Evolutionary conservation across 2,797 vertebrate genomes (phyloP).

Genomic region (Malacoraja senta): DNA sequence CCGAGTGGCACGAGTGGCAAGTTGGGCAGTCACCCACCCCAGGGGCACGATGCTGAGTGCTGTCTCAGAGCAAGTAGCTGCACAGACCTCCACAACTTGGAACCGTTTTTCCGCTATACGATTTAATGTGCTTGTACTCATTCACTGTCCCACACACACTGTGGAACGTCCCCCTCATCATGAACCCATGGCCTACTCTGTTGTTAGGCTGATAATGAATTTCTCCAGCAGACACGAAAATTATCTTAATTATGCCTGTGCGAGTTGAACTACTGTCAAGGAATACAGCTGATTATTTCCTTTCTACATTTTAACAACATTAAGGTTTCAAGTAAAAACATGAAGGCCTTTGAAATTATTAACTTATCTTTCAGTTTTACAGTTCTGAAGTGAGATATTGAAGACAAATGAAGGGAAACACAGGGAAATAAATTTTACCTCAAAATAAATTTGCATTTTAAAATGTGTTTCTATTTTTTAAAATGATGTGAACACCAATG

Average conservation of each 20-base stretch:
- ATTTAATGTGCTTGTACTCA: neutral
- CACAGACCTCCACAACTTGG: neutral
- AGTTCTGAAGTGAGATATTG: neutral
- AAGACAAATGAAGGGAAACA: neutral
- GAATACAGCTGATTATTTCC: neutral
- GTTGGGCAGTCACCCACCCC: too few species aligned
- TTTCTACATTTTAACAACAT: neutral
- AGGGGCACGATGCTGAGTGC: neutral
- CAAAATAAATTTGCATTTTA: neutral
- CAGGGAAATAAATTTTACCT: too few species aligned
- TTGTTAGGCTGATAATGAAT: neutral
- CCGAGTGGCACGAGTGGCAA: too few species aligned
- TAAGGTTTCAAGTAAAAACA: neutral
- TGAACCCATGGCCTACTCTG: neutral
- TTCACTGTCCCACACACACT: neutral
- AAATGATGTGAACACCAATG: neutral
- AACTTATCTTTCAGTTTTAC: neutral
- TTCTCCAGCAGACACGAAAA: neutral
- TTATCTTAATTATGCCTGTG: conserved; percentile 17
- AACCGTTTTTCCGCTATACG: neutral
- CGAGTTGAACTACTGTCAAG: neutral
- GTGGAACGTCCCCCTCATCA: neutral
- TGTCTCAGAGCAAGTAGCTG: neutral
- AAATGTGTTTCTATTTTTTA: neutral
- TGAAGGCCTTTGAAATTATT: neutral